Evolutionary conservation across 2,888 invertebrate genomes (phyloP), one percentile per base, ranked within the genome.

Genomic region (Drosophila monieri): DNA sequence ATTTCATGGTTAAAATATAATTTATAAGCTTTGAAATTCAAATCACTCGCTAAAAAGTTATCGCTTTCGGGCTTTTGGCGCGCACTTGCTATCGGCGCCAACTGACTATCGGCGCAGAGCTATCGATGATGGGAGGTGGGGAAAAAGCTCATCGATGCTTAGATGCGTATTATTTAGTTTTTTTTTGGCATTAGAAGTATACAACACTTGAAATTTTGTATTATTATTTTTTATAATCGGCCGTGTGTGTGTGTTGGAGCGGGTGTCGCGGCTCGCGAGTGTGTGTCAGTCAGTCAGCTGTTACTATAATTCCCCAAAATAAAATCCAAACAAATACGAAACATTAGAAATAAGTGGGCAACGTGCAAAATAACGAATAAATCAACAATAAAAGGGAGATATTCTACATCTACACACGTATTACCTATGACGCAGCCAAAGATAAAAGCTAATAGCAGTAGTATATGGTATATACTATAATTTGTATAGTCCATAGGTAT

Each of bases 121-220:
- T n/a, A 35, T 35, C 35, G 39, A 8, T 41, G 18, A 41, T 15
- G 39, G 39, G 8, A 15, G 10, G 15, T 35, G 35, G 35, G 2
- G 12, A 2, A 32, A 18, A 27, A 3, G 25, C 39, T 39, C 39
- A 30, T n/a, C 37, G 39, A 18, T 18, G 39, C 9, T 41, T 59
- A 46, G 30, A 27, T 21, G n/a, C 8, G 10, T 60, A 39, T 61
- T 60, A n/a, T n/a, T 43, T 18, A 15, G 46, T 30, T 46, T 47
- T 39, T 18, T 12, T 60, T 59, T 61, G 60, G 15, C 61, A 35
- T 60, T 60, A 61, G 60, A 61, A 61, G 47, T 61, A 8, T 47
- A 14, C 18, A 18, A 12, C 10, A 12, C 43, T 12, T 15, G 15
- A 9, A 56, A 15, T 3, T 41, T 41, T n/a, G 9, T 39, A 21